A percentile compares a stretch with the other conserved stretches of the same genome.
Conservation (phyloP, 1,140 invertebrate genomes). For the Cotesia typhae region DNA sequence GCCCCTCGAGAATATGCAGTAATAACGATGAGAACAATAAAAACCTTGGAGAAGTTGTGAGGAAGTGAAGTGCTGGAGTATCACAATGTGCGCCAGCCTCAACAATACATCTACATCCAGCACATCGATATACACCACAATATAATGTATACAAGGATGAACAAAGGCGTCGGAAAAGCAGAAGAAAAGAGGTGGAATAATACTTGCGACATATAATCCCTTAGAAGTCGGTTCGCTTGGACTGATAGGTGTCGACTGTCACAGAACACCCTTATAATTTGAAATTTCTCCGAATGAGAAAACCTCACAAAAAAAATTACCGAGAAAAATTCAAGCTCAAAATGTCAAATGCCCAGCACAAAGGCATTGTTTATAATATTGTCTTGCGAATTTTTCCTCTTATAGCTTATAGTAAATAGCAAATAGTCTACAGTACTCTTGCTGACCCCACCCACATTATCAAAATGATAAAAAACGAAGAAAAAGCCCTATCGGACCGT, state of each 20-base stretch:
- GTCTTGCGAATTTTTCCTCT: not conserved
- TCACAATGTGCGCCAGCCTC: not conserved
- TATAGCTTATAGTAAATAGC: not conserved
- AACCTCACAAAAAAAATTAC: too few relatives aligned
- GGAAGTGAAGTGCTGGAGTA: conserved; percentile 6
- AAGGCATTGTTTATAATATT: not conserved
- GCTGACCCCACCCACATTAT: conserved; percentile 11
- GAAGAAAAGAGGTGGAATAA: conserved; percentile 21
- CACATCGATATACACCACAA: not conserved
- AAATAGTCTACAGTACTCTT: not conserved
- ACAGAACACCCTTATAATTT: too few relatives aligned
- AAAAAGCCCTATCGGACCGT: conserved; percentile 31
- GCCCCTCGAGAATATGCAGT: conserved; percentile 13
- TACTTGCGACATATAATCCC: conserved; percentile 29
- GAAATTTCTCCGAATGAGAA: too few relatives aligned
- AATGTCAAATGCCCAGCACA: too few relatives aligned
- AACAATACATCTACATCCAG: not conserved
- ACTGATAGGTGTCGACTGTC: not conserved
- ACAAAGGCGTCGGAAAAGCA: conserved; percentile 16
- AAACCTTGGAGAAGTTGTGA: not conserved
- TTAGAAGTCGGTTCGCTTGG: not conserved
- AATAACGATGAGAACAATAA: conserved; percentile 17
- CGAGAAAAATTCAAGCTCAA: too few relatives aligned
- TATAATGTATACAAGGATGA: not conserved
- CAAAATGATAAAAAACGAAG: not conserved